A percentile compares a stretch with the other conserved stretches of the same genome.
Conservation (phyloP, 2,888 invertebrate species). For the Piscicola geometra region DNA sequence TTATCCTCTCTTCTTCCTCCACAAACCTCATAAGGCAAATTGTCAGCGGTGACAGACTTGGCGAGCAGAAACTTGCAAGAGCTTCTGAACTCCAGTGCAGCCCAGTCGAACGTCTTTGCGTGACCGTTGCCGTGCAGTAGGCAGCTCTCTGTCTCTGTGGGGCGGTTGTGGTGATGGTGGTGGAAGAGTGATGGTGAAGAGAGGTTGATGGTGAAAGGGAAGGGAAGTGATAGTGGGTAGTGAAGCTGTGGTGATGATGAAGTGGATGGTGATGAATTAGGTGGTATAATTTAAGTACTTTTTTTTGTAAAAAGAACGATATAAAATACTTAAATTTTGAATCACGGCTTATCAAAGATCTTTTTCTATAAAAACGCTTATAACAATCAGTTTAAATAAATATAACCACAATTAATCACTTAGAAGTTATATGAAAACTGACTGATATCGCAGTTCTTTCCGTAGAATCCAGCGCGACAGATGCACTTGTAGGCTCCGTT, state of each 20-base stretch:
- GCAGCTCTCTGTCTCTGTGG: constrained; percentile 12
- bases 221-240: too few relatives aligned
- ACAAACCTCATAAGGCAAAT: background rate
- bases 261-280: too few relatives aligned
- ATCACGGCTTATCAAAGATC: background rate
- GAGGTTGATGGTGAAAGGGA: too few relatives aligned
- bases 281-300: too few relatives aligned
- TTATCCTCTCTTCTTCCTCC: too few relatives aligned
- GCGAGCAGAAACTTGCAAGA: constrained; percentile 17
- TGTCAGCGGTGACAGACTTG: background rate
- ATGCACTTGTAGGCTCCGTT: constrained; percentile 8
- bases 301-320: too few relatives aligned
- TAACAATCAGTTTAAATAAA: background rate
- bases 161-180: background rate
- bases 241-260: too few relatives aligned
- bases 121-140: constrained; percentile 10
- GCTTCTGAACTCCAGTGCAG: background rate
- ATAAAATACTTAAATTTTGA: too few relatives aligned
- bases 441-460: constrained; percentile 21
- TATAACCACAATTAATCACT: background rate
- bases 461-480: constrained; percentile 16
- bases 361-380: background rate
- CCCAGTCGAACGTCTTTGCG: constrained; percentile 9
- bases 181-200: too few relatives aligned
- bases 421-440: too few relatives aligned